Conservation (phyloP, 2,113 vertebrate genomes). For the Butorides virescens region DNA sequence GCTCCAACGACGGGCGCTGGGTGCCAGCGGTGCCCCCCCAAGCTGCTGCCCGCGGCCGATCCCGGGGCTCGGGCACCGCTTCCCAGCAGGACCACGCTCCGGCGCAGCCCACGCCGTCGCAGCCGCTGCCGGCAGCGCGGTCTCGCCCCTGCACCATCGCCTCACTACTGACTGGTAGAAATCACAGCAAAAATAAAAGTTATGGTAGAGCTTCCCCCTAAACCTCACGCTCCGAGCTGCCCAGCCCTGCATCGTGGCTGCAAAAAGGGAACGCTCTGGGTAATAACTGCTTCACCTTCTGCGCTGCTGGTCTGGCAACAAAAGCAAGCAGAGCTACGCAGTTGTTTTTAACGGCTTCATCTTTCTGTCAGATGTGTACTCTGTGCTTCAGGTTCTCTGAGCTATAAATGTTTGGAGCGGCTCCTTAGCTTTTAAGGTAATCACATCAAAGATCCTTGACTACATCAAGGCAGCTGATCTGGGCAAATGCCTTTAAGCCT, state of each 20-base stretch:
- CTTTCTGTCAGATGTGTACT: background rate
- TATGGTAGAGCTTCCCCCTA: background rate
- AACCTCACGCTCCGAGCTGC: background rate
- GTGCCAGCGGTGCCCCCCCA: fast-evolving
- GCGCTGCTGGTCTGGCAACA: background rate
- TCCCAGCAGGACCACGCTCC: background rate
- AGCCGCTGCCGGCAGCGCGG: background rate
- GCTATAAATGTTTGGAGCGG: constrained; percentile 8
- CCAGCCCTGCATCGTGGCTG: background rate
- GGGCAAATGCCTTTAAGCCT: constrained; percentile 49
- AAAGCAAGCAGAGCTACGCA: background rate
- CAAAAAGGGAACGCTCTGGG: background rate
- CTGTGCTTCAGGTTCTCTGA: background rate
- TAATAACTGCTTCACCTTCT: background rate
- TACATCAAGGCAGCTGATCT: constrained; percentile 34
- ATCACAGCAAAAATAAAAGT: background rate
- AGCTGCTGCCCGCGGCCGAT: background rate
- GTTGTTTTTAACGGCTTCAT: background rate
- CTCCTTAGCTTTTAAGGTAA: constrained; percentile 62
- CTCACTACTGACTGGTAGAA: background rate
- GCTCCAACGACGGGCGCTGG: fast-evolving
- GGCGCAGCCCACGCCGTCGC: background rate
- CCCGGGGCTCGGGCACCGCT: background rate
- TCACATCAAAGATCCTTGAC: constrained; percentile 55
- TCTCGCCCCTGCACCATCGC: background rate